A percentile compares a stretch with the other conserved stretches of the same genome.
phyloP scores from a whole-genome alignment of 2,888 invertebrate species.

The Leptogaster cylindrica region DNA sequence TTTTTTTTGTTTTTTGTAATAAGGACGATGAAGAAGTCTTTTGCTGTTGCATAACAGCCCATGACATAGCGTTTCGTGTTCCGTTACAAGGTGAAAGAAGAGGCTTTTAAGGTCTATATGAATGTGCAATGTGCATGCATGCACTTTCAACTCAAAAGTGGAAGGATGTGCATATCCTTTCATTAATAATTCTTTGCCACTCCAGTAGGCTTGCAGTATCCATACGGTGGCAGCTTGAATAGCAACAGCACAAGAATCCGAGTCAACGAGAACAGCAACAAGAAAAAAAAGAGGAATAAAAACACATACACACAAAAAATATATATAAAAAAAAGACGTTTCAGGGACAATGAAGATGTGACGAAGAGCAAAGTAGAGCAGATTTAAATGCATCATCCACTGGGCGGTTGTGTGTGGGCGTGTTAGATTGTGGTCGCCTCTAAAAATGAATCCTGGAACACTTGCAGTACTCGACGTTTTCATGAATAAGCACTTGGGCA shows the following conservation, averaged over 20 bases:
- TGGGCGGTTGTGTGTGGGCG: neutral
- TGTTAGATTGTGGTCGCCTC: conserved; percentile 13
- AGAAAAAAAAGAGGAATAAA: too few species aligned
- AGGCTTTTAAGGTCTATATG: conserved; percentile 34
- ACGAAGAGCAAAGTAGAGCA: conserved; percentile 45
- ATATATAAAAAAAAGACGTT: conserved; percentile 46
- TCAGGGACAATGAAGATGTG: conserved; percentile 46
- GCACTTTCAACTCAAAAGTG: conserved; percentile 32
- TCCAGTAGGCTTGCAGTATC: conserved; percentile 14
- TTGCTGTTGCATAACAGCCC: conserved; percentile 35
- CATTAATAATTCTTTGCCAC: conserved; percentile 35
- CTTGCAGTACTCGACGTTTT: conserved; percentile 44
- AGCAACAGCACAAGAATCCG: conserved; percentile 37
- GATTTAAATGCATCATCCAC: conserved; percentile 43
- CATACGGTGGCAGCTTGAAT: conserved; percentile 11
- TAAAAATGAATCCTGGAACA: conserved; percentile 1
- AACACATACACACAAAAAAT: too few species aligned
- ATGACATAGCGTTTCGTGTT: neutral
- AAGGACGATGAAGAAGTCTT: conserved; percentile 24
- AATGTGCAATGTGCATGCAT: conserved; percentile 34
- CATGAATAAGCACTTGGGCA: conserved; percentile 47
- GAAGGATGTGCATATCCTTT: conserved; percentile 41
- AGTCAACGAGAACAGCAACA: conserved; percentile 27
- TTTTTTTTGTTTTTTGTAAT: too few species aligned
- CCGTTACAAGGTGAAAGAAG: conserved; percentile 28